A percentile compares a stretch with the other conserved stretches of the same genome.
Conservation (phyloP, 2,797 vertebrate genomes). For the Euthynnus affinis region DNA sequence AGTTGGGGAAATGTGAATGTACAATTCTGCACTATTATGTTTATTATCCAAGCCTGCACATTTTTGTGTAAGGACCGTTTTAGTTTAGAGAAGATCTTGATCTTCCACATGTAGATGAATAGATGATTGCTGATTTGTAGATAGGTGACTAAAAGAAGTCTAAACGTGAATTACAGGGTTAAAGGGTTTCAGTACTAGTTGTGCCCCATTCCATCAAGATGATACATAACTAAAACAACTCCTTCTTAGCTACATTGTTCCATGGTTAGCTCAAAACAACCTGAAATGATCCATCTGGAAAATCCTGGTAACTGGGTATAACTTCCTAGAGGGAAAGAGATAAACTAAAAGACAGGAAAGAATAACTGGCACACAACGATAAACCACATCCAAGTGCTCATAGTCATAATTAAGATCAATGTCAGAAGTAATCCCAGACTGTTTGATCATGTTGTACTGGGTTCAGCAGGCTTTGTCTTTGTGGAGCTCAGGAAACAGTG, state of each 20-base stretch:
- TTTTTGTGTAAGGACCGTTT: not conserved
- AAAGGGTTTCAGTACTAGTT: not conserved
- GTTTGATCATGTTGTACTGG: slow-evolving; percentile 12
- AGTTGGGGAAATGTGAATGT: not conserved
- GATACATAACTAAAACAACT: slow-evolving; percentile 6
- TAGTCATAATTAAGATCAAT: slow-evolving; percentile 39
- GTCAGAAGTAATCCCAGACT: slow-evolving; percentile 24
- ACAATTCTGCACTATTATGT: not conserved
- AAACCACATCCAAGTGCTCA: not conserved
- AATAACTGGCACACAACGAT: slow-evolving; percentile 20
- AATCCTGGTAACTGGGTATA: not conserved
- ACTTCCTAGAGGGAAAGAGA: slow-evolving; percentile 29
- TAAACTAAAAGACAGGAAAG: slow-evolving; percentile 10
- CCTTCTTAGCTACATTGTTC: not conserved
- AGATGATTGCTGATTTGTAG: not conserved
- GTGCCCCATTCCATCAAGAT: not conserved
- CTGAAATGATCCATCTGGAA: not conserved
- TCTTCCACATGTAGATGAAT: not conserved
- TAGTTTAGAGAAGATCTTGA: not conserved
- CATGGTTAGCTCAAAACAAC: slow-evolving; percentile 7
- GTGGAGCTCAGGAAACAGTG: slow-evolving; percentile 6
- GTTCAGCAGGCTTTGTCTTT: slow-evolving; percentile 17
- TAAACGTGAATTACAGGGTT: not conserved
- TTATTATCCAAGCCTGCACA: not conserved
- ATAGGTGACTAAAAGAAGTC: not conserved